Conservation (phyloP, 2,888 invertebrate species). For the Trichogramma evanescens region DNA sequence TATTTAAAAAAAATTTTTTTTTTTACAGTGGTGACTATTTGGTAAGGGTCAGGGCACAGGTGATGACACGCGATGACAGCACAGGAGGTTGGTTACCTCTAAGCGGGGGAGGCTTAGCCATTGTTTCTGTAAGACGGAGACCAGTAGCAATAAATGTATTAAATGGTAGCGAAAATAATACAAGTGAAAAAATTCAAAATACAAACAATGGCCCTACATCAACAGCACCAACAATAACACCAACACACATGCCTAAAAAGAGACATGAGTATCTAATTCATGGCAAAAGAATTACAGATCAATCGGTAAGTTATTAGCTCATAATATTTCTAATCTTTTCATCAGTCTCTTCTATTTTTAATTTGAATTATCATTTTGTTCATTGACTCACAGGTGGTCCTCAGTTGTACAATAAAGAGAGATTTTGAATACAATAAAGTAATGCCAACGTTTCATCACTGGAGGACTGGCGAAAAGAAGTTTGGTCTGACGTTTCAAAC, state of each 20-base stretch:
- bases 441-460: slow-evolving; percentile 98
- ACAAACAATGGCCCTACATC: slow-evolving; percentile 34
- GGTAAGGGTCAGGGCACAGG: slow-evolving; percentile 97
- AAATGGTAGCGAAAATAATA: background rate
- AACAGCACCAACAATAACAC: slow-evolving; percentile 18
- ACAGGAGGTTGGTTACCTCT: slow-evolving; percentile 93
- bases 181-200: background rate
- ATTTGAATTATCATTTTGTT: background rate
- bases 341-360: background rate
- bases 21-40: slow-evolving; percentile 74
- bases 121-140: slow-evolving; percentile 82
- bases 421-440: slow-evolving; percentile 96
- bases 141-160: slow-evolving; percentile 42
- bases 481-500: slow-evolving; percentile 95
- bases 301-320: slow-evolving; percentile 61
- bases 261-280: slow-evolving; percentile 87
- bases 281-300: slow-evolving; percentile 87
- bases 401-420: slow-evolving; percentile 90
- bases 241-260: slow-evolving; percentile 44
- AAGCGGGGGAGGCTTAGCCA: slow-evolving; percentile 88
- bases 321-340: background rate
- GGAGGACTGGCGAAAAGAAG: slow-evolving; percentile 90
- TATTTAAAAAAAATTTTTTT: slow-evolving; percentile 10
- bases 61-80: slow-evolving; percentile 97
- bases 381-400: slow-evolving; percentile 63